A percentile compares a stretch with the other conserved stretches of the same genome.
Evolutionary conservation across 2,113 vertebrate species (phyloP).

Genomic region (Anser cygnoides): DNA sequence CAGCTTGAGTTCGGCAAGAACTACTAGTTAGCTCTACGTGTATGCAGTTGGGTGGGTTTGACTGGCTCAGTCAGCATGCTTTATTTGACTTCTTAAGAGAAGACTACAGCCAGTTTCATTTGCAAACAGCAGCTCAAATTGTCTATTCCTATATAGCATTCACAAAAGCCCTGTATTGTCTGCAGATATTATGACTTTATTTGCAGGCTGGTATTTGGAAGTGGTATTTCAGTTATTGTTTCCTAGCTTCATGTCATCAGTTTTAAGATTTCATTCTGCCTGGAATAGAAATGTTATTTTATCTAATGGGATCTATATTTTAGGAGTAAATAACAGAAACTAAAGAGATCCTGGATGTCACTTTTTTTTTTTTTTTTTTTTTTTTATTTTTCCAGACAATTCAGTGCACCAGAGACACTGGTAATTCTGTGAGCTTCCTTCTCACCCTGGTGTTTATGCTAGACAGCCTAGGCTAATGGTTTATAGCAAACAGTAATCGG

Average conservation of each 20-base stretch:
- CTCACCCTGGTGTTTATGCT: neutral
- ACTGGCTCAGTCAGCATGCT: neutral
- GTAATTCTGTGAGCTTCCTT: neutral
- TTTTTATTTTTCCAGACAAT: neutral
- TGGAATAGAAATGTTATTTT: neutral
- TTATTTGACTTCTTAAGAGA: neutral
- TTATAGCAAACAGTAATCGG: neutral
- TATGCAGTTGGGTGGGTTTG: neutral
- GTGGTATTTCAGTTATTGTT: neutral
- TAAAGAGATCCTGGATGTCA: neutral
- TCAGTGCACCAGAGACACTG: neutral
- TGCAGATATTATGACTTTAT: neutral
- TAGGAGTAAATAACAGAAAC: neutral
- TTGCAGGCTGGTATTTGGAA: neutral
- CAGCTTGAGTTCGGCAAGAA: neutral
- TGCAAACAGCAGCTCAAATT: neutral
- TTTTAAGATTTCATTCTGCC: neutral
- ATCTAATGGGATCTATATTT: neutral
- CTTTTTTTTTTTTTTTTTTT: neutral
- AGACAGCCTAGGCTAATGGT: neutral
- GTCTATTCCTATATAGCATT: neutral
- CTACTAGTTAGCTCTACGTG: fast-evolving
- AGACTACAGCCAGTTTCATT: neutral
- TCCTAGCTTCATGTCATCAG: neutral
- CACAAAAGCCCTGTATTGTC: neutral